phyloP scores from a whole-genome alignment of 2,888 invertebrate species.

The Andrena flavipes region DNA sequence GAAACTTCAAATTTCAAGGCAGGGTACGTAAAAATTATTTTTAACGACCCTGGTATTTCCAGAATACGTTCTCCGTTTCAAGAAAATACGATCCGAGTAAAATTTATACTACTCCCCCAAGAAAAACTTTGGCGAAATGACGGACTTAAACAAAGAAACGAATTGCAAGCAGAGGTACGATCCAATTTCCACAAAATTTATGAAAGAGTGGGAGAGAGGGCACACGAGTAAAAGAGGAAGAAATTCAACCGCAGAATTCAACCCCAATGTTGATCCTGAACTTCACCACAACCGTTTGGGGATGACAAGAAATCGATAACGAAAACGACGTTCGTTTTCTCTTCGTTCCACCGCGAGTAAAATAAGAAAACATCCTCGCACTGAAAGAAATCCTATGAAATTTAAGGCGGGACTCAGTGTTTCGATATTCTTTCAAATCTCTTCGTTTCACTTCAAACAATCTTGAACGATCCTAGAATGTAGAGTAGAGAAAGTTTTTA shows the following conservation, averaged over 20 bases:
- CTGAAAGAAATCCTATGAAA: constrained; percentile 37
- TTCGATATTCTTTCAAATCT: constrained; percentile 9
- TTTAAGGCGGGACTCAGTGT: not conserved
- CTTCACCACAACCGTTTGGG: not conserved
- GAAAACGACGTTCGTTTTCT: constrained; percentile 13
- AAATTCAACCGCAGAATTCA: constrained; percentile 27
- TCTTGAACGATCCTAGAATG: no score
- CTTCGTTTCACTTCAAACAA: no score
- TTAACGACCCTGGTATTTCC: not conserved
- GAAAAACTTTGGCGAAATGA: constrained; percentile 17
- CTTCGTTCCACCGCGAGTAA: constrained; percentile 7
- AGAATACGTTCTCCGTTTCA: not conserved
- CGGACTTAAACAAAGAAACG: constrained; percentile 19
- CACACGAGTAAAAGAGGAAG: not conserved
- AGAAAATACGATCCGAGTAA: not conserved
- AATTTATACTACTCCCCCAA: not conserved
- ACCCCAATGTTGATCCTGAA: constrained; percentile 41
- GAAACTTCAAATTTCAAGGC: no score
- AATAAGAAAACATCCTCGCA: constrained; percentile 16
- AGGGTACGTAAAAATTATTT: not conserved
- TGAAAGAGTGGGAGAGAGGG: not conserved
- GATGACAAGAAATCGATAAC: constrained; percentile 30
- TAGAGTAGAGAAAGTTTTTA: no score
- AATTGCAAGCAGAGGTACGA: constrained; percentile 28
- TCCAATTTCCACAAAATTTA: constrained; percentile 16